These are phyloP conservation scores for Triplophysa siluroides DNA, from an alignment of 2,113 vertebrate genomes.

Conservation along the genomic window DNA sequence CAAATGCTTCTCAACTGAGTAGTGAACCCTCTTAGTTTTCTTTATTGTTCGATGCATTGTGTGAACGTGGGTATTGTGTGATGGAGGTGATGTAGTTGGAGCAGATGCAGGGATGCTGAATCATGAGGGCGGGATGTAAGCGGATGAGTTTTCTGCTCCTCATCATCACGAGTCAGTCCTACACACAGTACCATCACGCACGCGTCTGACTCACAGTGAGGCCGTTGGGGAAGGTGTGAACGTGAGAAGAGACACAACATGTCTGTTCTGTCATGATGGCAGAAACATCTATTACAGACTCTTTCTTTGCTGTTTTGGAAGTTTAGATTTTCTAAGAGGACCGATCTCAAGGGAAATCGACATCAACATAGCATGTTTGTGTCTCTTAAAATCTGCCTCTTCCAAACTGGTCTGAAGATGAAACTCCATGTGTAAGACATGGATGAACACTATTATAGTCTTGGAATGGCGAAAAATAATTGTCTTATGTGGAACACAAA, in stretches of 20 bases:
- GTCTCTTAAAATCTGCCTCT: too few relatives aligned
- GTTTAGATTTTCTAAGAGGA: not conserved
- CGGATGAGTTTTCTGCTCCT: conserved; percentile 15
- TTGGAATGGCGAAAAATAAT: too few relatives aligned
- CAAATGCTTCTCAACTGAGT: not conserved
- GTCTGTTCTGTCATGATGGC: conserved; percentile 2
- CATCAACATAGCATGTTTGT: too few relatives aligned
- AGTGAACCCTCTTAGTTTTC: not conserved
- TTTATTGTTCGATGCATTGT: not conserved
- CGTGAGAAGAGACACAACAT: not conserved
- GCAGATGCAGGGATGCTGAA: conserved; percentile 43
- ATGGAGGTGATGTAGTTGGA: conserved; percentile 31
- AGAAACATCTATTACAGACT: not conserved
- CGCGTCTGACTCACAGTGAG: conserved; percentile 18
- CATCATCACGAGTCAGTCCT: not conserved
- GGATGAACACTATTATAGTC: too few relatives aligned
- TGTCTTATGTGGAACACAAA: too few relatives aligned
- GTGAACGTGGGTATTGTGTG: not conserved
- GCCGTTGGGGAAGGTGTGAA: conserved; percentile 1
- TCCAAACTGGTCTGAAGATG: too few relatives aligned
- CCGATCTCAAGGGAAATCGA: too few relatives aligned
- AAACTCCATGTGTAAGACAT: too few relatives aligned
- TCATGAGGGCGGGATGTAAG: conserved; percentile 38
- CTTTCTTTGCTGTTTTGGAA: not conserved
- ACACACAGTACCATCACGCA: not conserved